These are phyloP conservation scores for Alosa sapidissima DNA, from an alignment of 2,797 vertebrate species.

Conservation along the genomic window DNA sequence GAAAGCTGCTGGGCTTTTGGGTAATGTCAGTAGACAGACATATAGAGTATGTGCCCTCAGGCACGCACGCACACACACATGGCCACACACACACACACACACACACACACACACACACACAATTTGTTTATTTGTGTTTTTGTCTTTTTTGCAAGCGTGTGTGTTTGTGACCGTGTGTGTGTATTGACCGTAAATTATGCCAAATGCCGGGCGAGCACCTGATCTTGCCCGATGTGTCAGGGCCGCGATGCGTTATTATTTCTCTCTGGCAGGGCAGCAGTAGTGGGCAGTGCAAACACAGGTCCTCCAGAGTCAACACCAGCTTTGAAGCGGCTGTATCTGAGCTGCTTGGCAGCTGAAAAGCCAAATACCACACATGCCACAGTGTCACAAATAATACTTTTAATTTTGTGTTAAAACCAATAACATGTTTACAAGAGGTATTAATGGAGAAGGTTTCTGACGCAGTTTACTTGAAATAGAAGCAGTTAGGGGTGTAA, in stretches of 20 bases:
- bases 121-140: neutral
- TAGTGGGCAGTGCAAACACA: neutral
- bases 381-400: constrained; percentile 18
- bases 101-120: neutral
- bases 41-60: too few relatives aligned
- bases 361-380: neutral
- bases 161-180: neutral
- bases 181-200: neutral
- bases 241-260: neutral
- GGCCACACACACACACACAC: neutral
- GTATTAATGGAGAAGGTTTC: neutral
- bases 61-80: neutral
- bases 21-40: neutral
- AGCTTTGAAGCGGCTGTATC: neutral
- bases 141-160: neutral
- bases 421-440: neutral
- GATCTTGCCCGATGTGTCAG: neutral
- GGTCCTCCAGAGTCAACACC: neutral
- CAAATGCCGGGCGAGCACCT: neutral
- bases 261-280: neutral
- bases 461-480: neutral
- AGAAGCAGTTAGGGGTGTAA: neutral
- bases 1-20: neutral
- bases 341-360: neutral
- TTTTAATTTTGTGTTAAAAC: constrained; percentile 26